A percentile compares a stretch with the other conserved stretches of the same genome.
phyloP scores from a whole-genome alignment of 2,888 invertebrate species.

The Pseudococcus jackbeardsleyi region DNA sequence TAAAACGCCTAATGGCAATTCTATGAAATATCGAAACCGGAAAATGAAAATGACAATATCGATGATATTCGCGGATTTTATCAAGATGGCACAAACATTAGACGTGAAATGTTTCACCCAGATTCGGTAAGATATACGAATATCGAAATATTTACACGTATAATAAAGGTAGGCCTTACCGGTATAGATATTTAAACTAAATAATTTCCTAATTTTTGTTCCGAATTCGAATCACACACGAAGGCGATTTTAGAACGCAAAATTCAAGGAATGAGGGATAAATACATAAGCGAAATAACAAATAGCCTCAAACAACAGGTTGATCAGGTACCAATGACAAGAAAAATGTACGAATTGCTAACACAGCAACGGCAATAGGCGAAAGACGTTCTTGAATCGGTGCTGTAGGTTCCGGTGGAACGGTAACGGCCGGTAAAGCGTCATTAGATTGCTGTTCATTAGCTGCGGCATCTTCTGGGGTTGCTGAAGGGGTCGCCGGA shows the following conservation, averaged over 20 bases:
- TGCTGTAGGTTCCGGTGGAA: constrained; percentile 4
- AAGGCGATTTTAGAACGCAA: neutral
- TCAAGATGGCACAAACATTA: neutral
- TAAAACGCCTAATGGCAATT: neutral
- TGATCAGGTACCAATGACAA: constrained; percentile 61
- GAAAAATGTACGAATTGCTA: constrained; percentile 59
- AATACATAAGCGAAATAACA: constrained; percentile 20
- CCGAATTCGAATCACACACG: neutral
- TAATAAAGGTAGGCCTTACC: neutral
- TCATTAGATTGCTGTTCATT: neutral
- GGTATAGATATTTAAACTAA: neutral
- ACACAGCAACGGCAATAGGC: constrained; percentile 49
- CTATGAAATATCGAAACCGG: neutral
- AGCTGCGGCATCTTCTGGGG: neutral
- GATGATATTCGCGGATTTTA: neutral
- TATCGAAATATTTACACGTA: neutral
- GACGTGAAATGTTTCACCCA: constrained; percentile 2
- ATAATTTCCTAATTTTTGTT: constrained; percentile 11
- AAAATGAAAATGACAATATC: neutral
- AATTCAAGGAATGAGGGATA: constrained; percentile 9
- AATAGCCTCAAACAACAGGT: constrained; percentile 36
- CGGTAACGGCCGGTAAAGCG: neutral
- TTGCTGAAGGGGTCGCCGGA: neutral
- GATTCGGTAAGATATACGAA: constrained; percentile 4
- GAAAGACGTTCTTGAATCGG: constrained; percentile 56